These are phyloP conservation scores for Aeoliscus strigatus DNA, from an alignment of 2,797 vertebrate genomes.

Conservation along the genomic window DNA sequence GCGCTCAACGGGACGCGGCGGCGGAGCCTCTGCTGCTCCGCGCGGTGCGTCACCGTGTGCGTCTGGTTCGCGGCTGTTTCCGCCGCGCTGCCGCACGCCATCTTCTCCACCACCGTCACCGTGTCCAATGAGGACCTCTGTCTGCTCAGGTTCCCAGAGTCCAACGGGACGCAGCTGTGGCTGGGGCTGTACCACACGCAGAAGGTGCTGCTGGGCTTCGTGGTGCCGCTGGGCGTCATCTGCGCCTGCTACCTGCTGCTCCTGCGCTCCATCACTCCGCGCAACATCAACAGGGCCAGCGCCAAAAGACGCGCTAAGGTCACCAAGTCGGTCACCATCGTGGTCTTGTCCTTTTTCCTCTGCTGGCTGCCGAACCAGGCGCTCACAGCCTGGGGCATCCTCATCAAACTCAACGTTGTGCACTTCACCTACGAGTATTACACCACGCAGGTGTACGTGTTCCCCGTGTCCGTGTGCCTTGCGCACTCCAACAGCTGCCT, in stretches of 20 bases:
- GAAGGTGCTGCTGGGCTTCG: slow-evolving; percentile 89
- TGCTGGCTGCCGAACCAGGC: slow-evolving; percentile 98
- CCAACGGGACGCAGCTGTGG: slow-evolving; percentile 83
- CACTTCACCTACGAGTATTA: slow-evolving; percentile 91
- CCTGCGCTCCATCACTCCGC: slow-evolving; percentile 83
- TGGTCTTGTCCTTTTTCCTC: slow-evolving; percentile 92
- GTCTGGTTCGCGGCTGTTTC: slow-evolving; percentile 83
- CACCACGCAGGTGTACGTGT: slow-evolving; percentile 86
- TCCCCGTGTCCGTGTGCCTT: slow-evolving; percentile 91
- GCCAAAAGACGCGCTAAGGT: slow-evolving; percentile 86
- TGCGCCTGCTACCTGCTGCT: slow-evolving; percentile 86
- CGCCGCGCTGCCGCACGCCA: slow-evolving; percentile 84
- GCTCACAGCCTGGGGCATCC: slow-evolving; percentile 89
- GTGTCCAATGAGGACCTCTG: slow-evolving; percentile 88
- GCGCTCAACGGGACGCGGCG: slow-evolving; percentile 77
- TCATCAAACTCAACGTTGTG: slow-evolving; percentile 89
- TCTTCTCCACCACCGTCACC: slow-evolving; percentile 86
- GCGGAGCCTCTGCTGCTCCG: slow-evolving; percentile 61
- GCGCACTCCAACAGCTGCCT: slow-evolving; percentile 97
- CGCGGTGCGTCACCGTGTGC: slow-evolving; percentile 74
- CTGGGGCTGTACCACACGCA: slow-evolving; percentile 90
- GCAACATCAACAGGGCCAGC: slow-evolving; percentile 76
- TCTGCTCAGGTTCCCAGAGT: slow-evolving; percentile 85
- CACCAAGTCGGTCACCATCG: slow-evolving; percentile 89
- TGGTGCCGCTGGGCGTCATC: slow-evolving; percentile 82